Conservation (phyloP, 2,113 vertebrate genomes). For the Microtus ochrogaster region DNA sequence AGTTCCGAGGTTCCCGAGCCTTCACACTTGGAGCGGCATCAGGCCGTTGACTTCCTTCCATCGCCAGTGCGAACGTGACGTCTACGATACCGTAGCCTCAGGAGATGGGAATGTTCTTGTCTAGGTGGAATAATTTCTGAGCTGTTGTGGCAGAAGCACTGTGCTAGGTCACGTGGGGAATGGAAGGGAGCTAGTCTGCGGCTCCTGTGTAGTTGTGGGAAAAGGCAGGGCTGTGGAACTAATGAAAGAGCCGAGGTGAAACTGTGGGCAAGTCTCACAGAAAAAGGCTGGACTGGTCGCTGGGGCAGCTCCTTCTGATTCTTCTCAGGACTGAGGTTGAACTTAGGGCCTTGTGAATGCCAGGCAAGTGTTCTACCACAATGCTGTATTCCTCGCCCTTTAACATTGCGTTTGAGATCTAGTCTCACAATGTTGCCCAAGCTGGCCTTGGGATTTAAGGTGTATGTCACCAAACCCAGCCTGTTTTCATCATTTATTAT, state of each 20-base stretch:
- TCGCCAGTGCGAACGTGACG: background rate
- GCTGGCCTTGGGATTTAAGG: background rate
- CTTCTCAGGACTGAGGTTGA: background rate
- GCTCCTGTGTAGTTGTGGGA: background rate
- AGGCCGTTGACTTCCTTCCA: background rate
- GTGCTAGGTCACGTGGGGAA: background rate
- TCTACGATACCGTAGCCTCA: background rate
- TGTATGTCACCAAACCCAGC: background rate
- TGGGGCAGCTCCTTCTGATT: background rate
- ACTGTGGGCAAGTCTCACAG: background rate
- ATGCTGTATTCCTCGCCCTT: background rate
- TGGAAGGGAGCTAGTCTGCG: background rate
- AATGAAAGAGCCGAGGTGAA: background rate
- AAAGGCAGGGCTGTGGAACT: background rate
- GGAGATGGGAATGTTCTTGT: conserved; percentile 1
- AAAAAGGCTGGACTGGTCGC: background rate
- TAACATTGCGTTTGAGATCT: background rate
- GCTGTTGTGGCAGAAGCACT: background rate
- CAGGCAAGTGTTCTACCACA: background rate
- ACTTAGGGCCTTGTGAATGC: background rate
- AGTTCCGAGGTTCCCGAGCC: background rate
- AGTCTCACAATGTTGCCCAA: background rate
- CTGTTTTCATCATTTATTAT: background rate
- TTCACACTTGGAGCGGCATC: background rate
- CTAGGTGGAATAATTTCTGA: background rate